These are phyloP conservation scores for Sphaerodactylus townsendi DNA, from an alignment of 2,113 vertebrate species.

Conservation along the genomic window DNA sequence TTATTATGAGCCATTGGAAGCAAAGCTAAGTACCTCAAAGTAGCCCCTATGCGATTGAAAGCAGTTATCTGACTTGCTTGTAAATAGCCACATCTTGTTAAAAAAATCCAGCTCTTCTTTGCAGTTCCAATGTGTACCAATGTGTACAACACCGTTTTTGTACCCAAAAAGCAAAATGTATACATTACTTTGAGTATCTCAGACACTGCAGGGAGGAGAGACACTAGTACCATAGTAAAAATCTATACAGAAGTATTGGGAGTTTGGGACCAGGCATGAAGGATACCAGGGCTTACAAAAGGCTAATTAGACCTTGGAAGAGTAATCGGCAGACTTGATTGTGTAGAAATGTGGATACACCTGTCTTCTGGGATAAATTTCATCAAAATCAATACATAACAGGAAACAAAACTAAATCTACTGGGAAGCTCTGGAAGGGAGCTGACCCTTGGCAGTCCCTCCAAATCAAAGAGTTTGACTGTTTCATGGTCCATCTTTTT, in stretches of 20 bases:
- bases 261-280: slow-evolving; percentile 33
- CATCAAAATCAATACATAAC: slow-evolving; percentile 20
- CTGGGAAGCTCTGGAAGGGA: slow-evolving; percentile 5
- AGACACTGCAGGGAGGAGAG: neutral
- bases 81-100: neutral
- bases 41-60: no score
- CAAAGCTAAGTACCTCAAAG: neutral
- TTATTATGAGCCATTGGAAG: neutral
- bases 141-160: neutral
- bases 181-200: neutral
- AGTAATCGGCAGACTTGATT: neutral
- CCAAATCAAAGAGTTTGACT: neutral
- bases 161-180: neutral
- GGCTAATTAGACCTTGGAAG: slow-evolving; percentile 36
- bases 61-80: no score
- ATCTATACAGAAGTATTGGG: slow-evolving; percentile 36
- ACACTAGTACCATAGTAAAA: slow-evolving; percentile 13
- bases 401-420: slow-evolving; percentile 24
- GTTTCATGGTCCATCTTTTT: neutral
- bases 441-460: neutral
- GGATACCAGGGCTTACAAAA: slow-evolving; percentile 35
- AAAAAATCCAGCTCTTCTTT: neutral
- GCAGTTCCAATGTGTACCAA: neutral
- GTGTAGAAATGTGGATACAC: neutral
- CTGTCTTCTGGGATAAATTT: slow-evolving; percentile 41